Conservation (phyloP, 2,888 invertebrate species). For the Sarcophaga variegata region DNA sequence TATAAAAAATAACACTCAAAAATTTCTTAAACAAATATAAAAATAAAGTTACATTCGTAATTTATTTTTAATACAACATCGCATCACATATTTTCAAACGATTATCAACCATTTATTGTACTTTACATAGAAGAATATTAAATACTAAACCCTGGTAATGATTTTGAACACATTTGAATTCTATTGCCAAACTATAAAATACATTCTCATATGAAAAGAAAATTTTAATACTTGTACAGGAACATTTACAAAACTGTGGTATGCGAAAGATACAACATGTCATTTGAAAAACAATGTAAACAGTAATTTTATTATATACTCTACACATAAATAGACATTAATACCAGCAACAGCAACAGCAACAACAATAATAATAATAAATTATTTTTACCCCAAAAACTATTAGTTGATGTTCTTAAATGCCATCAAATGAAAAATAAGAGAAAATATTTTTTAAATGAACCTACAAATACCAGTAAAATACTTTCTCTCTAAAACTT, state of each 20-base stretch:
- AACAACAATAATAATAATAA: conserved; percentile 23
- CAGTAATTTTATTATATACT: too few species aligned
- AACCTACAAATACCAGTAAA: not conserved
- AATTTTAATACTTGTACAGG: conserved; percentile 1
- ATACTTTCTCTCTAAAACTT: too few species aligned
- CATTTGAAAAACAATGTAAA: not conserved
- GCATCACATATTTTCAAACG: too few species aligned
- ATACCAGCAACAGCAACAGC: not conserved
- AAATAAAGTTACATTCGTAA: too few species aligned
- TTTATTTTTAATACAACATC: too few species aligned
- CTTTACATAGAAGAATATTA: not conserved
- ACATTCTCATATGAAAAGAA: not conserved
- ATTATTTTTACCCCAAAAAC: conserved; percentile 20
- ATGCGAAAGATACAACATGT: not conserved
- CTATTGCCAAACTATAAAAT: not conserved
- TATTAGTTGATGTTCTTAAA: conserved; percentile 11
- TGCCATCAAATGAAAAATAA: not conserved
- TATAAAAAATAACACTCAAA: not conserved
- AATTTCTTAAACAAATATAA: too few species aligned
- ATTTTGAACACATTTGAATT: not conserved
- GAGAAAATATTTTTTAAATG: not conserved
- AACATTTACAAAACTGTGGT: not conserved
- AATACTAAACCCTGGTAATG: not conserved
- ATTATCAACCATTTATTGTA: not conserved
- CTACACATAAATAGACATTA: not conserved